Conservation (phyloP, 2,888 invertebrate genomes). For the Sarcophaga subvicina region DNA sequence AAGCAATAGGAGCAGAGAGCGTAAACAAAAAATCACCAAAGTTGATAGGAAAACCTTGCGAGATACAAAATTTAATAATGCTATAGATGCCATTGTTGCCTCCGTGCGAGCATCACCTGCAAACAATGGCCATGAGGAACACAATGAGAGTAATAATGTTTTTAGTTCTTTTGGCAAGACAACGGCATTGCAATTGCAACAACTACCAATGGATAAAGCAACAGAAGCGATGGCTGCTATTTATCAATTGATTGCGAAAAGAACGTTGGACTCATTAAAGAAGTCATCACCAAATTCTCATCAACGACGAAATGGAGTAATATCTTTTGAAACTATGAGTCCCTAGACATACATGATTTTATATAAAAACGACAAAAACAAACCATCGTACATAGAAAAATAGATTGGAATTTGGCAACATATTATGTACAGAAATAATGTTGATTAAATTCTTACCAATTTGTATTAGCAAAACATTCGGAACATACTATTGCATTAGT, state of each 20-base stretch:
- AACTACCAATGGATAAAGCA: slow-evolving; percentile 61
- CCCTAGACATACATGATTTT: background rate
- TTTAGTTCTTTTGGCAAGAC: slow-evolving; percentile 66
- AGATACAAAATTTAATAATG: slow-evolving; percentile 51
- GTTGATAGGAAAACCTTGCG: slow-evolving; percentile 48
- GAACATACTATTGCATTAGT: too few relatives aligned
- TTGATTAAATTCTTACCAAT: too few relatives aligned
- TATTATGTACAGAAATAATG: too few relatives aligned
- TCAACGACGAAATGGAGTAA: slow-evolving; percentile 30
- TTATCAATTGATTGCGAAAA: slow-evolving; percentile 54
- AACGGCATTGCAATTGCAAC: slow-evolving; percentile 65
- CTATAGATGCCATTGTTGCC: slow-evolving; percentile 56
- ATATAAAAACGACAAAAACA: background rate
- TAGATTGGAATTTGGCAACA: too few relatives aligned
- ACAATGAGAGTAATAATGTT: slow-evolving; percentile 43
- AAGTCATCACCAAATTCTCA: slow-evolving; percentile 9
- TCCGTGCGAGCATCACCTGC: slow-evolving; percentile 27
- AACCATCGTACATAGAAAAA: background rate
- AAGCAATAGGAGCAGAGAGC: background rate
- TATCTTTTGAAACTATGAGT: slow-evolving; percentile 48
- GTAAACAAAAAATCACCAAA: slow-evolving; percentile 51
- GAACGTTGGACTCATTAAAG: slow-evolving; percentile 47
- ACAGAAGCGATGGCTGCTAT: slow-evolving; percentile 65
- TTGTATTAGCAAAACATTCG: too few relatives aligned
- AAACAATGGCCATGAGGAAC: background rate